Percentiles rank a stretch among this genome's conserved stretches.
Conservation (phyloP, 2,888 invertebrate genomes). For the Drosophila lacicola region DNA sequence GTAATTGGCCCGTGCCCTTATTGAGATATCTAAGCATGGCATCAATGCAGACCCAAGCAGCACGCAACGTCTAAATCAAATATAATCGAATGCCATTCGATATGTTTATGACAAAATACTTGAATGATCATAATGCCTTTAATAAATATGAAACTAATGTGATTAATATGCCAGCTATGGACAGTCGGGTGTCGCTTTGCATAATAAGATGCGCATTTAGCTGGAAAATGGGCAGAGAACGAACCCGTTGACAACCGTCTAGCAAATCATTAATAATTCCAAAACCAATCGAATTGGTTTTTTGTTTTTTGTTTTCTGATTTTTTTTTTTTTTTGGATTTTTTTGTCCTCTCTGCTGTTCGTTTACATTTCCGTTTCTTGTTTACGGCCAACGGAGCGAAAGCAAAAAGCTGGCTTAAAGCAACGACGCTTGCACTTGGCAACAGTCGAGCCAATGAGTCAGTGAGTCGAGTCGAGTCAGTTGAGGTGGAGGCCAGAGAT, state of each 20-base stretch:
- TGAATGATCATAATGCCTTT: conserved; percentile 4
- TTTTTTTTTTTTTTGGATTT: not conserved
- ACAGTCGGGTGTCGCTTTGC: conserved; percentile 45
- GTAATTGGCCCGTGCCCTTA: not conserved
- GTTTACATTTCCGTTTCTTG: conserved; percentile 54
- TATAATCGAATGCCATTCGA: conserved; percentile 5
- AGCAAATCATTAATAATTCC: conserved; percentile 35
- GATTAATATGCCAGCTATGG: conserved; percentile 39
- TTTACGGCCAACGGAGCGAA: conserved; percentile 32
- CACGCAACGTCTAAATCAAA: conserved; percentile 11
- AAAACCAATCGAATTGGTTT: conserved; percentile 26
- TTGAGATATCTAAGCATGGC: not conserved
- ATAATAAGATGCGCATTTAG: conserved; percentile 21
- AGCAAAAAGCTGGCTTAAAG: conserved; percentile 40
- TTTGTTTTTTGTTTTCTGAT: conserved; percentile 3
- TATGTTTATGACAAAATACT: conserved; percentile 7
- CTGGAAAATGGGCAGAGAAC: not conserved
- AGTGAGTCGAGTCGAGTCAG: not conserved
- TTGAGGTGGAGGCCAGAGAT: conserved; percentile 43
- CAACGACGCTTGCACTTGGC: conserved; percentile 48
- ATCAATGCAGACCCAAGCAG: conserved; percentile 11
- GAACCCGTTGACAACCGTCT: conserved; percentile 3
- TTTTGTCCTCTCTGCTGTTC: conserved; percentile 10
- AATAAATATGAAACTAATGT: conserved; percentile 19
- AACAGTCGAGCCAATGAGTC: conserved; percentile 19